phyloP scores from a whole-genome alignment of 2,113 vertebrate genomes.

The Pachycephala philippinensis region DNA sequence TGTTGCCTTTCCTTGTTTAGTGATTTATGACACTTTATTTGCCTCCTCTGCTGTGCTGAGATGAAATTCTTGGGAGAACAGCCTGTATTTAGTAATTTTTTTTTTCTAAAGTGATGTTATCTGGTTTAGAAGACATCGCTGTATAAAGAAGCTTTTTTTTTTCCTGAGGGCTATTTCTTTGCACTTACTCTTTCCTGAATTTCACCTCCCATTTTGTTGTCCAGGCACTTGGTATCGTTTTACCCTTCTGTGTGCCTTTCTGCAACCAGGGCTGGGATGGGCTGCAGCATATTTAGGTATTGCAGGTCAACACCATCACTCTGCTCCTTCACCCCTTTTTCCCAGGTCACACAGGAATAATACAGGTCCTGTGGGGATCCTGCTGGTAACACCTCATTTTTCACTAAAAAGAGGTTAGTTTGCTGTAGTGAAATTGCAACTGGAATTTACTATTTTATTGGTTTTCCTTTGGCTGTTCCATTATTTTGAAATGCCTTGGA shows the following conservation, averaged over 20 bases:
- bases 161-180: background rate
- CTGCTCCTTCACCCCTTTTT: background rate
- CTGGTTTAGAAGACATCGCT: background rate
- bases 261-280: background rate
- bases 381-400: background rate
- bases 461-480: background rate
- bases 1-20: background rate
- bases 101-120: background rate
- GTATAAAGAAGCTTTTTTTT: background rate
- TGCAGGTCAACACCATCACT: background rate
- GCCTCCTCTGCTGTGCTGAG: background rate
- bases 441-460: background rate
- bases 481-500: background rate
- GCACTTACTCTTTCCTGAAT: background rate
- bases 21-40: background rate
- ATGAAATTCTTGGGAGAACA: background rate
- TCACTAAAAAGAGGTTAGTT: background rate
- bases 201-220: background rate
- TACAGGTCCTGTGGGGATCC: background rate
- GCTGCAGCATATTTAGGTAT: background rate
- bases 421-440: background rate
- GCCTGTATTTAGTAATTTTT: background rate
- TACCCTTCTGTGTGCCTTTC: background rate
- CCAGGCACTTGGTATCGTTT: background rate
- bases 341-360: background rate